Conservation (phyloP, 2,113 vertebrate genomes). For the Ciconia stormi region DNA sequence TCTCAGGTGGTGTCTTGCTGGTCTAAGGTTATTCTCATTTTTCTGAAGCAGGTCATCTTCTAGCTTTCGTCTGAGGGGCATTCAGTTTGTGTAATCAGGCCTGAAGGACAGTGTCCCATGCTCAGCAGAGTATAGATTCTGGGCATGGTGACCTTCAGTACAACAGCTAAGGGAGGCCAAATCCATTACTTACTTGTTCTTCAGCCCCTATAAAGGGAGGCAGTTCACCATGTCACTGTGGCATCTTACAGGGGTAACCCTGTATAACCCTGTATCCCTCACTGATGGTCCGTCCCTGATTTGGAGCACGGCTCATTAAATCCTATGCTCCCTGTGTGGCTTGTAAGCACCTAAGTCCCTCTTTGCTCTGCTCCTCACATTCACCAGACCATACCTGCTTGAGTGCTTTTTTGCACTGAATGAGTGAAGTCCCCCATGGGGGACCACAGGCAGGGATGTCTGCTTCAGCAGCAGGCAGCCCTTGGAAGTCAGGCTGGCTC, state of each 20-base stretch:
- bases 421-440: not conserved
- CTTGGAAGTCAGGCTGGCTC: not conserved
- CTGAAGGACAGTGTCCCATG: not conserved
- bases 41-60: not conserved
- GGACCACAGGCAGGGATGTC: not conserved
- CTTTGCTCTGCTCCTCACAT: not conserved
- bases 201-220: not conserved
- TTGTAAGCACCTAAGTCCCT: not conserved
- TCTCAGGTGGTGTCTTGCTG: not conserved
- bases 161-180: not conserved
- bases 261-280: too few species aligned
- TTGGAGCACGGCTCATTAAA: not conserved
- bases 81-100: constrained; percentile 3
- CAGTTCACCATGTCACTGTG: not conserved
- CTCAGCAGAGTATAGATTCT: not conserved
- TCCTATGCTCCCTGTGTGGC: not conserved
- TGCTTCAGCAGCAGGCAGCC: not conserved
- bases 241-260: too few species aligned
- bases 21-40: not conserved
- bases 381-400: not conserved
- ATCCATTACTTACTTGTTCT: not conserved
- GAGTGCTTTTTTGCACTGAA: not conserved
- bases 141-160: not conserved
- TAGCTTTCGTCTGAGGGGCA: not conserved
- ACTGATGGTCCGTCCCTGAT: not conserved